Conservation (phyloP, 2,888 invertebrate genomes). For the Pristionchus mayeri region DNA sequence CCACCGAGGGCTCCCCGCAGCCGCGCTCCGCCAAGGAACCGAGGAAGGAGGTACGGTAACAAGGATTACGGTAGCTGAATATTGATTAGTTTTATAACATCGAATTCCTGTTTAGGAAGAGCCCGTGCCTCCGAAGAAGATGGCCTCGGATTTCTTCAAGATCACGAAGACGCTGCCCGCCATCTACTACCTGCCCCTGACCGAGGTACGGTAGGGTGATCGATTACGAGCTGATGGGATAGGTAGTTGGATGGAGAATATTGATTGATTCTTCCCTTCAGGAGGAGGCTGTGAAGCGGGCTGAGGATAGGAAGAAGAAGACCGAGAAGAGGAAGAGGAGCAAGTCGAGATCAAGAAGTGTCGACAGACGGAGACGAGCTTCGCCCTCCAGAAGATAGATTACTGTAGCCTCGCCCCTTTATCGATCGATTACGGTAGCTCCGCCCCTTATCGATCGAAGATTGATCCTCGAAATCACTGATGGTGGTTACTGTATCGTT, state of each 20-base stretch:
- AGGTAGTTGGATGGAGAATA: no score
- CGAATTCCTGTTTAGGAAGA: conserved; percentile 2
- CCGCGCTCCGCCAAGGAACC: not conserved
- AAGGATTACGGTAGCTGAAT: not conserved
- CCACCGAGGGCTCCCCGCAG: conserved; percentile 16
- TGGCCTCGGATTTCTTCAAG: conserved; percentile 49
- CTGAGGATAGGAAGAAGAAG: conserved; percentile 27
- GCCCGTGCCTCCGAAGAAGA: conserved; percentile 10
- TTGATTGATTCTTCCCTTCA: not conserved
- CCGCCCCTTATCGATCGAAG: not conserved
- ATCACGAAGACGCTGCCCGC: conserved; percentile 44
- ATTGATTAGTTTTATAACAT: not conserved
- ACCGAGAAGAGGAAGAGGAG: not conserved
- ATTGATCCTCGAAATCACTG: not conserved
- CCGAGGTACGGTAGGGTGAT: conserved; percentile 18
- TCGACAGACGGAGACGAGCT: conserved; percentile 21
- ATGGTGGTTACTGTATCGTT: not conserved
- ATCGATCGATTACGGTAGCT: no score
- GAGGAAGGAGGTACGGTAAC: conserved; percentile 30
- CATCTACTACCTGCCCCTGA: conserved; percentile 47
- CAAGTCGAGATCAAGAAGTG: conserved; percentile 20
- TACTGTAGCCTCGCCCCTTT: not conserved
- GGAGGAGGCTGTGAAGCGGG: conserved; percentile 23
- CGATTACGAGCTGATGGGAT: no score
- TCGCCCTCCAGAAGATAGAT: conserved; percentile 36